These are phyloP conservation scores for Lepus europaeus DNA, from an alignment of 2,113 vertebrate genomes.

Conservation along the genomic window DNA sequence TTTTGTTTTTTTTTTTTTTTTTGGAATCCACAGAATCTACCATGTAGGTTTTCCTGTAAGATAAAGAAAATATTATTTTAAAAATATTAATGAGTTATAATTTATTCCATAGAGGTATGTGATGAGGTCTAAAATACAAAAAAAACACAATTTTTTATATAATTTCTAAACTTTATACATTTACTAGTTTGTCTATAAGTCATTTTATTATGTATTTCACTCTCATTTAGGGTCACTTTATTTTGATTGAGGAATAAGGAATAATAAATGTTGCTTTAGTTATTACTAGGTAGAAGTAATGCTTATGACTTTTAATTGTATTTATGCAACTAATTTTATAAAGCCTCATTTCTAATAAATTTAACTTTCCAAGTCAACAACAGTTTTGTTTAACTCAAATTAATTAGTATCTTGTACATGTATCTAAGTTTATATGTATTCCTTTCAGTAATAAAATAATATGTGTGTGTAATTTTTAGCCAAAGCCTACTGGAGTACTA, in stretches of 20 bases:
- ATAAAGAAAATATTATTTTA: slow-evolving; percentile 13
- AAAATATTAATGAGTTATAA: slow-evolving; percentile 8
- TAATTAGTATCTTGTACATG: background rate
- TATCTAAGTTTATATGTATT: slow-evolving; percentile 32
- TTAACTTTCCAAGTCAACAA: background rate
- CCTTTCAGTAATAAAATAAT: slow-evolving; percentile 66
- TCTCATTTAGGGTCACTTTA: background rate
- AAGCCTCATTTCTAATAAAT: slow-evolving; percentile 57
- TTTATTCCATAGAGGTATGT: slow-evolving; percentile 24
- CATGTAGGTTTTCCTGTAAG: slow-evolving; percentile 10
- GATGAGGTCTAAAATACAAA: slow-evolving; percentile 1
- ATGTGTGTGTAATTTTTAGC: slow-evolving; percentile 85
- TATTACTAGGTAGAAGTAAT: slow-evolving; percentile 11
- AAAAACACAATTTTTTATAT: background rate
- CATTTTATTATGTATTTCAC: slow-evolving; percentile 6
- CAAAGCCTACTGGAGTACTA: slow-evolving; percentile 95
- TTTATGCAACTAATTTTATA: slow-evolving; percentile 35
- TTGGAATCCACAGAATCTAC: background rate
- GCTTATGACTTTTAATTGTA: slow-evolving; percentile 4
- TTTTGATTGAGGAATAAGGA: slow-evolving; percentile 41
- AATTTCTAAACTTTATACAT: background rate
- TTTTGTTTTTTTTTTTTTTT: too few relatives aligned
- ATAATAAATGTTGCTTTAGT: slow-evolving; percentile 26
- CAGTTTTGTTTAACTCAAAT: background rate
- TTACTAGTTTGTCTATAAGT: slow-evolving; percentile 25